Percentiles rank a stretch among this genome's conserved stretches.
Evolutionary conservation across 1,140 invertebrate species (phyloP).

Genomic region (Megalonaias nervosa): DNA sequence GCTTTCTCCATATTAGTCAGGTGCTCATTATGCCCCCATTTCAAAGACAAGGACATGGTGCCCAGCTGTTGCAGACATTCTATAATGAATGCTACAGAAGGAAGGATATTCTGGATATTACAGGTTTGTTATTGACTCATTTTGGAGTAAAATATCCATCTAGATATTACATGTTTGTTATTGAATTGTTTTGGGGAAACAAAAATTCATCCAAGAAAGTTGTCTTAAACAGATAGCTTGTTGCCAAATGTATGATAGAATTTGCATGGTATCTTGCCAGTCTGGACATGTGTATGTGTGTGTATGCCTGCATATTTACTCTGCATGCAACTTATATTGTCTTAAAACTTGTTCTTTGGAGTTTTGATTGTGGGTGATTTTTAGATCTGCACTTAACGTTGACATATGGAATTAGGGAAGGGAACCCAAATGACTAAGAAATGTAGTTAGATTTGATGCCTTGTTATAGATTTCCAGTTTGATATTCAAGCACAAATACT

Average conservation of each 20-base stretch:
- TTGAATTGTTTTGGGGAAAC: neutral
- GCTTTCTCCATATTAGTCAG: slow-evolving; percentile 77
- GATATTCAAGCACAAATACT: too few species aligned
- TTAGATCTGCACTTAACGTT: too few species aligned
- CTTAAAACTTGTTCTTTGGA: too few species aligned
- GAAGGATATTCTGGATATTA: slow-evolving; percentile 87
- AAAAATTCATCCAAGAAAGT: neutral
- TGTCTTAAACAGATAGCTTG: neutral
- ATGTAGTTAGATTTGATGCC: too few species aligned
- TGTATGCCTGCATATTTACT: too few species aligned
- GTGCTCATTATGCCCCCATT: slow-evolving; percentile 92
- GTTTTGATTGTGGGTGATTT: too few species aligned
- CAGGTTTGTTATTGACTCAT: slow-evolving; percentile 74
- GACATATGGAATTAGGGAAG: too few species aligned
- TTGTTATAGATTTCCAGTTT: too few species aligned
- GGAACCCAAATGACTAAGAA: too few species aligned
- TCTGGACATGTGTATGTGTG: too few species aligned
- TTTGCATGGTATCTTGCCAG: too few species aligned
- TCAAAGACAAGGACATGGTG: slow-evolving; percentile 87
- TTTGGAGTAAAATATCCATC: neutral
- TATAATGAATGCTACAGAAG: slow-evolving; percentile 83
- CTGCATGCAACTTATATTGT: too few species aligned
- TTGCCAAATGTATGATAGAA: neutral
- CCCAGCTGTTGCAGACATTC: slow-evolving; percentile 82
- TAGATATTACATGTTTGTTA: slow-evolving; percentile 77